Conservation (phyloP, 2,797 vertebrate species). For the Octomys mimax region DNA sequence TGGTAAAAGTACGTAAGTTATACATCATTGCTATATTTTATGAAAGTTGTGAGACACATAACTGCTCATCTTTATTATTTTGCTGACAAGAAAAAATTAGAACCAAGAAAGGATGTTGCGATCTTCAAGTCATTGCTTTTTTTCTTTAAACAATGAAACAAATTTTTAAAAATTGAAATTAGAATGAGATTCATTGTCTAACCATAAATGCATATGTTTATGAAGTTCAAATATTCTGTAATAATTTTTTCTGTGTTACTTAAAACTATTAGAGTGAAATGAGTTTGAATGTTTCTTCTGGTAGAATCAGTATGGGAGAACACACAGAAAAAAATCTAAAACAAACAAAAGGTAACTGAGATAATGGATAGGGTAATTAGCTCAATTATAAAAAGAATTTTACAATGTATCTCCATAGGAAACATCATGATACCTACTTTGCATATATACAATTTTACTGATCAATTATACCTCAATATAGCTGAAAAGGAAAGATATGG, state of each 20-base stretch:
- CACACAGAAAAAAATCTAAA: neutral
- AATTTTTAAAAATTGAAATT: constrained; percentile 54
- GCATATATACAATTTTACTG: neutral
- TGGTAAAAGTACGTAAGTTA: constrained; percentile 50
- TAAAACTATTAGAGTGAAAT: neutral
- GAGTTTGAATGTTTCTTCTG: constrained; percentile 17
- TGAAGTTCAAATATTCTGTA: neutral
- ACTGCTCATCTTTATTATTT: constrained; percentile 49
- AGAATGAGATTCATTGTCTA: constrained; percentile 37
- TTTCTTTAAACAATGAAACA: constrained; percentile 46
- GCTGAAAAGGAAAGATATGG: neutral
- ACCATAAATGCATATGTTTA: neutral
- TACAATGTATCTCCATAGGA: neutral
- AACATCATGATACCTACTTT: neutral
- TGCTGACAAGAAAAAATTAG: constrained; percentile 11
- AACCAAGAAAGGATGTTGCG: constrained; percentile 42
- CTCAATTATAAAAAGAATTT: neutral
- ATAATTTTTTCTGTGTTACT: constrained; percentile 15
- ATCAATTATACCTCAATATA: neutral
- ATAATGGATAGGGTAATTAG: neutral
- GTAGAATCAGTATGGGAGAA: constrained; percentile 10
- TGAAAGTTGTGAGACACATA: neutral
- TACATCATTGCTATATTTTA: neutral
- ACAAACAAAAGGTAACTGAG: neutral
- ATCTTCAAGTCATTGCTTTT: constrained; percentile 43